Conservation (phyloP, 1,140 invertebrate species). For the Pogonus chalceus region DNA sequence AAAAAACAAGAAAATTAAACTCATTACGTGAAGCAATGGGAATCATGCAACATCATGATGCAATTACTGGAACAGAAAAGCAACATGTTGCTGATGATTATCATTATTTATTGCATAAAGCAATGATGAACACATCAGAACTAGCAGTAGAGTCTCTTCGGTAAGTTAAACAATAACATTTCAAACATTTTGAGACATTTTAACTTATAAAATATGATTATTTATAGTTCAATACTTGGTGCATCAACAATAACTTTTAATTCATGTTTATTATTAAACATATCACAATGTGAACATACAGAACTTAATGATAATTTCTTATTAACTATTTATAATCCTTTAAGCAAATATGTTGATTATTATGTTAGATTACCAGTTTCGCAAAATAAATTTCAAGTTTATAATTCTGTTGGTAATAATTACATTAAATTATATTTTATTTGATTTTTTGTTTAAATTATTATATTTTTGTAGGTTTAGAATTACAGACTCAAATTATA, state of each 20-base stretch:
- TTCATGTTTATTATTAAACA: conserved; percentile 42
- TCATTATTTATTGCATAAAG: conserved; percentile 48
- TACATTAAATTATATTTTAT: background rate
- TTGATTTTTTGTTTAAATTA: no score
- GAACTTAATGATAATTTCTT: conserved; percentile 51
- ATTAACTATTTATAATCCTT: conserved; percentile 69
- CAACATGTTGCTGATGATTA: conserved; percentile 68
- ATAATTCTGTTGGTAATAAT: conserved; percentile 21
- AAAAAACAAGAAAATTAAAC: conserved; percentile 8
- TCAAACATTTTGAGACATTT: background rate
- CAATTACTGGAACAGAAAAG: conserved; percentile 58
- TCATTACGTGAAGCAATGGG: conserved; percentile 42
- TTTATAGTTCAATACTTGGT: background rate
- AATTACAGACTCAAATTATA: conserved; percentile 25
- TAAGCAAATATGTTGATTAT: conserved; percentile 48
- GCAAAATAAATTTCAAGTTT: conserved; percentile 46
- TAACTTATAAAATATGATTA: background rate
- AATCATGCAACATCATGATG: conserved; percentile 62
- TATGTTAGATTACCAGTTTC: conserved; percentile 62
- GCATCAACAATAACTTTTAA: background rate
- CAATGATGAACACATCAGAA: conserved; percentile 33
- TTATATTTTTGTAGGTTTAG: background rate
- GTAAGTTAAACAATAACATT: conserved; percentile 10
- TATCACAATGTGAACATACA: conserved; percentile 46
- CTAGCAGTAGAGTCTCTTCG: conserved; percentile 10